A percentile compares a stretch with the other conserved stretches of the same genome.
phyloP scores from a whole-genome alignment of 2,888 invertebrate genomes.

The Melieria crassipennis region DNA sequence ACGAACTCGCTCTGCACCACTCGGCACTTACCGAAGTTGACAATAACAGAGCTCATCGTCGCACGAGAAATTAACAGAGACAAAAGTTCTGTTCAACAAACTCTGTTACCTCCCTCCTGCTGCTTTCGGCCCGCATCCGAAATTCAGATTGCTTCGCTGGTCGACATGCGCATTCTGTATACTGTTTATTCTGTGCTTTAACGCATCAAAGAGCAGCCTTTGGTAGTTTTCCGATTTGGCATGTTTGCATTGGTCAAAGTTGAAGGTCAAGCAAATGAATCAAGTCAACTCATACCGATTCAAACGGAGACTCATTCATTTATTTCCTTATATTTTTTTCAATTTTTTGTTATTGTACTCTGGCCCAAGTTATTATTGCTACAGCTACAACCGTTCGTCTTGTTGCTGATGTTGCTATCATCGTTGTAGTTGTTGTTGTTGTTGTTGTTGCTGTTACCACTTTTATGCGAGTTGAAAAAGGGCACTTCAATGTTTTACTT shows the following conservation, averaged over 20 bases:
- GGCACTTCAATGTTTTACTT: constrained; percentile 15
- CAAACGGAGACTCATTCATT: constrained; percentile 8
- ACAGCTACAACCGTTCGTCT: not conserved
- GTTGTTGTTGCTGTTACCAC: constrained; percentile 32
- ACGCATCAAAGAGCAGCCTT: too few species aligned
- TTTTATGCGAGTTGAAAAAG: constrained; percentile 20
- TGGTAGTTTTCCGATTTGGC: too few species aligned
- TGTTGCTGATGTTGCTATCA: not conserved
- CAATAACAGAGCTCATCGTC: too few species aligned
- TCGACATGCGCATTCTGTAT: too few species aligned
- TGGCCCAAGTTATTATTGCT: constrained; percentile 1
- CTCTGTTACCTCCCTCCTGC: too few species aligned
- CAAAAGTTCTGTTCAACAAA: too few species aligned
- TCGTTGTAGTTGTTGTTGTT: constrained; percentile 27
- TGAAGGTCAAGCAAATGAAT: constrained; percentile 18
- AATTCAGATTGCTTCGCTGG: too few species aligned
- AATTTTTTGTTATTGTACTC: constrained; percentile 8
- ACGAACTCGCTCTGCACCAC: too few species aligned
- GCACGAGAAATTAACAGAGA: too few species aligned
- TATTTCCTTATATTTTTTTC: constrained; percentile 8
- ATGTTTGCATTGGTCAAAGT: constrained; percentile 1
- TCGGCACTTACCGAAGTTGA: too few species aligned
- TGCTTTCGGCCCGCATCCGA: too few species aligned
- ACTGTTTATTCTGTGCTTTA: too few species aligned
- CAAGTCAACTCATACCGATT: constrained; percentile 16